A percentile compares a stretch with the other conserved stretches of the same genome.
phyloP scores from a whole-genome alignment of 1,140 invertebrate genomes.

The Drosophila lacteicornis region DNA sequence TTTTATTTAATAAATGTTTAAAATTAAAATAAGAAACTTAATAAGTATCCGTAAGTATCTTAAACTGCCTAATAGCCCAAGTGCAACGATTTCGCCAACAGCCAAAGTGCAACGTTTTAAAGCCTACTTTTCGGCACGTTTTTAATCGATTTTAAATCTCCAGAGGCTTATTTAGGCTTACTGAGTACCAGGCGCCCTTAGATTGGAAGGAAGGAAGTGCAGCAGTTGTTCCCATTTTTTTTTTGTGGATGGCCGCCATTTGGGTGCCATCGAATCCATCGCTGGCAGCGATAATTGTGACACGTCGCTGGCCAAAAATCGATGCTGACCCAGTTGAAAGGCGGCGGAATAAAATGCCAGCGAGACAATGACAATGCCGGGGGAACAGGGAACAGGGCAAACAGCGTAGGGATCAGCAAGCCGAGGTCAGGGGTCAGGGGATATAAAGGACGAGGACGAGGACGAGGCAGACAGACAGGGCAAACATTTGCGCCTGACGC shows the following conservation, averaged over 20 bases:
- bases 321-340: slow-evolving; percentile 77
- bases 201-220: not conserved
- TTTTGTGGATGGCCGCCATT: slow-evolving; percentile 27
- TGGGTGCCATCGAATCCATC: slow-evolving; percentile 49
- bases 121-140: too few relatives aligned
- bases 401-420: slow-evolving; percentile 11
- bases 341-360: slow-evolving; percentile 36
- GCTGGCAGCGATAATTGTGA: slow-evolving; percentile 70
- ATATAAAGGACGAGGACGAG: slow-evolving; percentile 11
- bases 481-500: slow-evolving; percentile 55
- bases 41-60: not conserved
- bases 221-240: slow-evolving; percentile 25
- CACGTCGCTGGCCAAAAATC: slow-evolving; percentile 76
- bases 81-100: not conserved
- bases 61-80: too few relatives aligned
- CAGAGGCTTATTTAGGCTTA: slow-evolving; percentile 2
- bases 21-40: not conserved
- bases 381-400: slow-evolving; percentile 9
- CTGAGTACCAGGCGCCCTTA: not conserved
- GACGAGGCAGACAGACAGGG: slow-evolving; percentile 31
- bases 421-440: slow-evolving; percentile 9
- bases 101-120: not conserved
- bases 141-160: not conserved
- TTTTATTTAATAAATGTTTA: too few relatives aligned
- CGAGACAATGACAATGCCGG: slow-evolving; percentile 29